Evolutionary conservation across 1,140 invertebrate species (phyloP), one percentile per base, ranked within the genome.

Genomic region (Eupristina koningsbergeri): DNA sequence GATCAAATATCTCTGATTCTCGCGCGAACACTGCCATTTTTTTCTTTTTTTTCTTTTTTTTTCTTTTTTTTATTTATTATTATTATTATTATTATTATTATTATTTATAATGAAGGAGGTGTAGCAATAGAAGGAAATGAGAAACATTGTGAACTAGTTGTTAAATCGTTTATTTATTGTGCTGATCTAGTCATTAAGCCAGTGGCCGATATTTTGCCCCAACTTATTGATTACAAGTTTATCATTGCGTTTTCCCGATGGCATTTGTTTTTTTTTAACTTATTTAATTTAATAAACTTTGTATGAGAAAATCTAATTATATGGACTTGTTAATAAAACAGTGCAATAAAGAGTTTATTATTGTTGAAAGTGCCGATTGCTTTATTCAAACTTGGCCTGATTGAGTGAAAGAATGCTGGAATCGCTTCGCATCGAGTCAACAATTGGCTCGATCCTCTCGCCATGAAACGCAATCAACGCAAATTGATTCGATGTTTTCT

Each of bases 231-330:
- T 81, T 81, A 34, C 61, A 73, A 74, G 50, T 81, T 74, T 61
- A 64, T 78, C 13, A 26, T 50, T 50, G 31, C 19, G 53, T 64
- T 31, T n/a, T 29, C 47, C 45, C n/a, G 58, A 64, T 75, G n/a
- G 80, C 80, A 82, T 82, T 82, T 82, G 67, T 81, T 74, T 45
- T 81, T 74, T 45, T 74, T 50, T 50, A 34, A 61, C 71, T 39
- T 71, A 41, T 71, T 71, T 80, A 53, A 64, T 81, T 81, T 81
- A 84, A 84, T 71, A 64, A 85, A 67, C 50, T 86, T 81, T 86
- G 79, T 50, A 73, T 26, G 67, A 34, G 31, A 36, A 0, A 45
- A 63, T 64, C 61, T n/a, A n/a, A 47, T 15, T 5, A 34, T 34
- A 50, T 36, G 36, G 64, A 75, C 75, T 75, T 75, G 80, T 81